Conservation (phyloP, 1,140 invertebrate genomes). For the Pygmarrhopalites habei region DNA sequence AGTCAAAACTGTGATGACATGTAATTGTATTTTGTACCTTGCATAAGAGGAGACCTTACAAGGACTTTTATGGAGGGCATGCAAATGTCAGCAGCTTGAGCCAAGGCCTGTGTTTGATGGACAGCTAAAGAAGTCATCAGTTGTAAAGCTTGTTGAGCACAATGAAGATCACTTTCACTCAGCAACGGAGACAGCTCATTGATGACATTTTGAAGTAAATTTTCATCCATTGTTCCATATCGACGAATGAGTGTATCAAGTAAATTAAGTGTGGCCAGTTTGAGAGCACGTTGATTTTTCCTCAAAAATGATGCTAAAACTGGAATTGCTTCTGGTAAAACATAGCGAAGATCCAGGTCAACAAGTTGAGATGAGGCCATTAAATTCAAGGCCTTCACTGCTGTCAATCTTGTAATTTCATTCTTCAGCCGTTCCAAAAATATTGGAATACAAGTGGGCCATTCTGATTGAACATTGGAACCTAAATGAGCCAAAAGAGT, state of each 20-base stretch:
- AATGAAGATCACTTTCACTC: conserved; percentile 89
- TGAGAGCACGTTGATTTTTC: conserved; percentile 93
- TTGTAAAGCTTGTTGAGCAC: conserved; percentile 80
- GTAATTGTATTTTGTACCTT: no score
- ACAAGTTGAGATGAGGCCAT: conserved; percentile 79
- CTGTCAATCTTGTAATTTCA: conserved; percentile 92
- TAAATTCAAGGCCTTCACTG: conserved; percentile 90
- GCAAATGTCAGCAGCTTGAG: conserved; percentile 51
- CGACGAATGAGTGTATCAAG: conserved; percentile 80
- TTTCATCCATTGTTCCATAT: conserved; percentile 42
- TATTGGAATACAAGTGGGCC: conserved; percentile 79
- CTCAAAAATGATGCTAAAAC: conserved; percentile 87
- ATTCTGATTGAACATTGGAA: conserved; percentile 49
- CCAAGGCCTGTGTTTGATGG: conserved; percentile 58
- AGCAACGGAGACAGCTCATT: conserved; percentile 81
- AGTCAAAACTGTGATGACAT: no score
- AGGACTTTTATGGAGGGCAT: conserved; percentile 78
- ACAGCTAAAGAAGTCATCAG: conserved; percentile 67
- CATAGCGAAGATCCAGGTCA: conserved; percentile 74
- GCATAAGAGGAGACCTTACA: conserved; percentile 83
- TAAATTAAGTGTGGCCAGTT: conserved; percentile 81
- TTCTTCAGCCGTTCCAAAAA: conserved; percentile 90
- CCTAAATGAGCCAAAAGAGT: conserved; percentile 32
- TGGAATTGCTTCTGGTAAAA: conserved; percentile 81
- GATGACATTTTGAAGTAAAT: conserved; percentile 53